Percentiles rank a stretch among this genome's conserved stretches.
These are phyloP conservation scores for Spilosoma lubricipeda DNA, from an alignment of 2,888 invertebrate species.

Conservation along the genomic window DNA sequence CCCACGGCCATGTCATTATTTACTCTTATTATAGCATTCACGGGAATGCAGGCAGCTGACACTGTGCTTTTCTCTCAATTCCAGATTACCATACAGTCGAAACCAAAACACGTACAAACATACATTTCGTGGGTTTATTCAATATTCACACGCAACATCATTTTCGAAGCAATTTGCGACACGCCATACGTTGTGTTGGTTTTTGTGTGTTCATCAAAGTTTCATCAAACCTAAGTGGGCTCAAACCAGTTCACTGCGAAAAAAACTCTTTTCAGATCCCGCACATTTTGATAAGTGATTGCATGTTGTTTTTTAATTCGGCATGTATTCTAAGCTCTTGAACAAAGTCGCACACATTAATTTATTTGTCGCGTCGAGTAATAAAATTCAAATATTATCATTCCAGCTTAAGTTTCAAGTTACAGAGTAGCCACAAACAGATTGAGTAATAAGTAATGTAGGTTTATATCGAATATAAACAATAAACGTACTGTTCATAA, in stretches of 20 bases:
- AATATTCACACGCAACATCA: conserved; percentile 52
- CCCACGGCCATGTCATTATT: conserved; percentile 20
- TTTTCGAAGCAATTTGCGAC: conserved; percentile 51
- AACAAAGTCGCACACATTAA: conserved; percentile 2
- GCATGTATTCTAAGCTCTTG: conserved; percentile 10
- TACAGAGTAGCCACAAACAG: conserved; percentile 11
- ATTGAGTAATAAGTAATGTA: conserved; percentile 11
- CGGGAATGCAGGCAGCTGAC: conserved; percentile 41
- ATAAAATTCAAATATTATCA: conserved; percentile 22
- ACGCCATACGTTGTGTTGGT: conserved; percentile 45
- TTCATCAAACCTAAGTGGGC: conserved; percentile 52
- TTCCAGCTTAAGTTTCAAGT: conserved; percentile 12
- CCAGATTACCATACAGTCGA: conserved; percentile 32
- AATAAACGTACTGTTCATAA: conserved; percentile 35
- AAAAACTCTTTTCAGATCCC: conserved; percentile 29
- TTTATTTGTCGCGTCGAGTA: conserved; percentile 16
- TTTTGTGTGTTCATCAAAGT: conserved; percentile 46
- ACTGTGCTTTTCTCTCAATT: conserved; percentile 25
- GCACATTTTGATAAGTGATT: conserved; percentile 36
- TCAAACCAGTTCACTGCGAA: conserved; percentile 35
- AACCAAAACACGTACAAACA: conserved; percentile 29
- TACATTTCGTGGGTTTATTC: conserved; percentile 41
- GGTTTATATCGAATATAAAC: conserved; percentile 40
- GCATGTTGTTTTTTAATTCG: conserved; percentile 39
- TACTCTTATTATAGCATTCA: conserved; percentile 36